Conservation (phyloP, 2,797 vertebrate species). For the Muraenolepis orangiensis region DNA sequence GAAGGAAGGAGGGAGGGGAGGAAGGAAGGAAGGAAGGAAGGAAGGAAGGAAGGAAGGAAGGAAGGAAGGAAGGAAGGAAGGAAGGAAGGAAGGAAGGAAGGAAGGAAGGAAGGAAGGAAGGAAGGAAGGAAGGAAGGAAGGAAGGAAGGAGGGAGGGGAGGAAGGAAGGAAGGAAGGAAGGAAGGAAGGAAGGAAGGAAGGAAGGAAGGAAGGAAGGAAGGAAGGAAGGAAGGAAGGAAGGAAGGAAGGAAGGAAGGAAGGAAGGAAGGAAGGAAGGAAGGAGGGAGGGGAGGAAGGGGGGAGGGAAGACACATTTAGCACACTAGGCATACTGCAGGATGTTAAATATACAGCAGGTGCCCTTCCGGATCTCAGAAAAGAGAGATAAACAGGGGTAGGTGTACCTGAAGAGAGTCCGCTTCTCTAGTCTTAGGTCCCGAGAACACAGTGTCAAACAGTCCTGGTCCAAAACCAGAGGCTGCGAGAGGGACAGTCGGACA, state of each 20-base stretch:
- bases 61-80: background rate
- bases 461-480: slow-evolving; percentile 96
- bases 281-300: too few species aligned
- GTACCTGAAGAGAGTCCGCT: slow-evolving; percentile 93
- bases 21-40: background rate
- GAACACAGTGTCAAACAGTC: slow-evolving; percentile 94
- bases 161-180: too few species aligned
- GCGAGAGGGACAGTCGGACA: background rate
- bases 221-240: too few species aligned
- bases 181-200: too few species aligned
- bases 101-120: too few species aligned
- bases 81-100: background rate
- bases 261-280: background rate
- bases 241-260: too few species aligned
- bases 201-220: too few species aligned
- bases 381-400: background rate
- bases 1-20: background rate
- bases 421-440: slow-evolving; percentile 90
- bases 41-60: too few species aligned
- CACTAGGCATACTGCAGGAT: background rate
- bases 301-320: background rate
- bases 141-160: too few species aligned
- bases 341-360: background rate
- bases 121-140: too few species aligned
- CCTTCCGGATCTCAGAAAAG: background rate